Base-by-base conservation (phyloP, 2,888 invertebrate species). In the Sphinx pinastri region DNA sequence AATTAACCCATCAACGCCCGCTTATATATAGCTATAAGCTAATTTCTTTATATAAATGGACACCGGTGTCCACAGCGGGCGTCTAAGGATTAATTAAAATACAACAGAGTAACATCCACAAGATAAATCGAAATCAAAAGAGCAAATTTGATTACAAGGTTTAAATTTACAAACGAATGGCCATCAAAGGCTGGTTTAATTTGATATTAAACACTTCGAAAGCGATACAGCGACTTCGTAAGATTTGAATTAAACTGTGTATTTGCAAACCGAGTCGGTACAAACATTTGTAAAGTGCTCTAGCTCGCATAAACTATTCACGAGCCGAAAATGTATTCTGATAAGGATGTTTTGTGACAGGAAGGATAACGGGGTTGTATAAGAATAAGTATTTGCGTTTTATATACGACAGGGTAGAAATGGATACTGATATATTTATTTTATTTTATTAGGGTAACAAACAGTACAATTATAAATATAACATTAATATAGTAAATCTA, bases 281-380 rank as follows among this genome's bases (percentile, higher is more conserved):
- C 8, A 45, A 19, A 57, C 70, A 54, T 66, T 63, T 14, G 38
- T 70, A 77, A 55, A 77, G 72, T 73, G 72, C 71, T 76, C 38
- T 73, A 73, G 70, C 71, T 75, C 68, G 19, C 66, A 70, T 78
- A 75, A 77, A 79, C 74, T 74, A 77, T 79, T 74, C 74, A 76
- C 73, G 69, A 75, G 74, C 75, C 63, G 75, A 74, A 73, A 76
- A 77, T 76, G 74, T 76, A 70, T 72, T 77, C 69, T 70, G 47
- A 31, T 63, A 66, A 54, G 71, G 73, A 73, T 72, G 75, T 78
- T 70, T 68, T 68, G 76, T 70, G 73, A 75, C 71, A 69, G 68
- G 10, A 38, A 63, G 67, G 72, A 70, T 78, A 74, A 73, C 71
- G 67, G 55, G 47, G 67, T 45, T 72, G 72, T 58, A 60, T 19